Conservation (phyloP, 2,797 vertebrate genomes). For the Stomatorhinus walkeri region DNA sequence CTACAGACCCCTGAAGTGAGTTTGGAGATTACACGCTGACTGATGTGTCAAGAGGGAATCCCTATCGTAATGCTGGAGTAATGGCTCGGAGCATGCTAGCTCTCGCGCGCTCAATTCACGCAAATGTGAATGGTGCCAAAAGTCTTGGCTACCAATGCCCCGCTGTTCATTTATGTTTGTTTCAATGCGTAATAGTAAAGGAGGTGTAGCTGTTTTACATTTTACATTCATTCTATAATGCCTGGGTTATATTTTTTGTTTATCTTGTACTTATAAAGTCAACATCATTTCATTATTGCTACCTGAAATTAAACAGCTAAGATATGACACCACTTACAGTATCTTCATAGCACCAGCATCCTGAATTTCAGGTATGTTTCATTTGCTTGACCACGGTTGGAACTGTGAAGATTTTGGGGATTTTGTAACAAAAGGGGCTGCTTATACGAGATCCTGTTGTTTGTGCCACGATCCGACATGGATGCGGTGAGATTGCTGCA, state of each 20-base stretch:
- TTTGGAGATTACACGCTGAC: slow-evolving; percentile 8
- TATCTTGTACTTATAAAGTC: neutral
- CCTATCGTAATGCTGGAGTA: slow-evolving; percentile 9
- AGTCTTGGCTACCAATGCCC: neutral
- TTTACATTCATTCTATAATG: neutral
- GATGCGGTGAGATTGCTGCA: neutral
- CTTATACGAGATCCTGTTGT: neutral
- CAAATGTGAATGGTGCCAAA: neutral
- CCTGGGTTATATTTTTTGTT: neutral
- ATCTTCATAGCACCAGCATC: neutral
- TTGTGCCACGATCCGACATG: neutral
- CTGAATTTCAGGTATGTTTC: neutral
- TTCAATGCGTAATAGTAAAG: neutral
- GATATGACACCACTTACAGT: neutral
- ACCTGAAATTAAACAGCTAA: neutral
- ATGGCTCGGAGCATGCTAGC: neutral
- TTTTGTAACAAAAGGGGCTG: neutral
- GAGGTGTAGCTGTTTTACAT: neutral
- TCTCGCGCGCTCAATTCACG: neutral
- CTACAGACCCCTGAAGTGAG: neutral
- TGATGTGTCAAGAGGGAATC: slow-evolving; percentile 11
- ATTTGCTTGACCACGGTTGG: neutral
- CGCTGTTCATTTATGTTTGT: neutral
- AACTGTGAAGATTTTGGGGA: neutral
- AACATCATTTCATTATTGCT: neutral